Evolutionary conservation across 2,113 vertebrate genomes (phyloP).

Genomic region (Acinonyx jubatus): DNA sequence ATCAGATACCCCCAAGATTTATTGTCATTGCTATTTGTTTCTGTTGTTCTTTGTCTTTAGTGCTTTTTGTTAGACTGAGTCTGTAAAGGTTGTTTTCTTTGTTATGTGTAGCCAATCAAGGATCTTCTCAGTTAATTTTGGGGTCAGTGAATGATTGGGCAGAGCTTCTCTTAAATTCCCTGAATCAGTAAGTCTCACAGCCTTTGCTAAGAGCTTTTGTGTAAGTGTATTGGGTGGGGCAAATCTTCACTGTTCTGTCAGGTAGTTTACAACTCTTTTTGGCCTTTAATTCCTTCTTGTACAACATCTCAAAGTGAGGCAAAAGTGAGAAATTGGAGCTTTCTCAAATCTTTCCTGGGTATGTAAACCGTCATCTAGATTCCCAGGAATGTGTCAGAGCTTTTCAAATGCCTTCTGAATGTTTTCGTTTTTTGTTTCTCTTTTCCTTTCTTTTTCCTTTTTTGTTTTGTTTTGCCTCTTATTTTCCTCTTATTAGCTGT

Average conservation of each 20-base stretch:
- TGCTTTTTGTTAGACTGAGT: neutral
- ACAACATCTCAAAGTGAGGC: neutral
- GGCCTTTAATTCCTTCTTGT: neutral
- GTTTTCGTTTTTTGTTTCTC: neutral
- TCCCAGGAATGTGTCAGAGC: neutral
- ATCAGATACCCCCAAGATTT: neutral
- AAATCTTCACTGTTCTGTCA: neutral
- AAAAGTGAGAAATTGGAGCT: neutral
- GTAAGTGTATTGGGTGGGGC: neutral
- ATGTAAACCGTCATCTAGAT: neutral
- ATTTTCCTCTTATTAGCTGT: neutral
- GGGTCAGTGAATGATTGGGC: neutral
- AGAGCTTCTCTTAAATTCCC: neutral
- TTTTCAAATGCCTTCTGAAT: slow-evolving; percentile 4
- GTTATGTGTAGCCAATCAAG: neutral
- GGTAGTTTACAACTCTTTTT: neutral
- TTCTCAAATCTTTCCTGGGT: neutral
- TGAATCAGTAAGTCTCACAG: neutral
- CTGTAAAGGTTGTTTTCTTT: neutral
- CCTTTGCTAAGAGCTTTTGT: neutral
- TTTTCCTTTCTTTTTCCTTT: too few relatives aligned
- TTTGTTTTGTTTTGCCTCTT: neutral
- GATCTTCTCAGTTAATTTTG: neutral
- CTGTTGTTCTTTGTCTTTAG: neutral
- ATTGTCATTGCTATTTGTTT: neutral